Evolutionary conservation across 2,113 vertebrate genomes (phyloP), one percentile per base, ranked within the genome.

Genomic region (Anser brachyrhynchus): DNA sequence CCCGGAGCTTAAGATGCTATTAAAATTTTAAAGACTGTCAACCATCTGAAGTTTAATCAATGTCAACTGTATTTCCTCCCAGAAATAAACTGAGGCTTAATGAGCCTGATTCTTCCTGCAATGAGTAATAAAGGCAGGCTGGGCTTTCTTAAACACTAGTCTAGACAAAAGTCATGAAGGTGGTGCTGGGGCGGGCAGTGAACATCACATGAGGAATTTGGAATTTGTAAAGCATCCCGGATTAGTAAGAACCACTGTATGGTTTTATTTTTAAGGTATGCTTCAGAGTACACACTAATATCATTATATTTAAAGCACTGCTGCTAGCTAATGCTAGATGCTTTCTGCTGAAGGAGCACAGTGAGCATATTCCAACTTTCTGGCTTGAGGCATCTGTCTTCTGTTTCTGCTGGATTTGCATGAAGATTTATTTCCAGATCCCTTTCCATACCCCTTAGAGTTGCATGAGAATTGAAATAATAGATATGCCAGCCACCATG

Each of bases 11-110:
- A 79, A 74, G 73, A 66, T 84, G 61, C 70, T 82, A 22, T 87
- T 92, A 75, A 89, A 75, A 84, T 77, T 87, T 87, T 84, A 26
- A 69, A 86, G 62, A 57, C 35, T 87, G 58, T 92, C 83, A 93
- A 5, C 52, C 39, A 46, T 61, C 49, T 95, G 54, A 92, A 89
- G 49, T 89, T 81, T 66, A 87, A 79, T 78, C 5, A 0, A 59
- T 72, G 35, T 84, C 78, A 84, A 29, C 64, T 90, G 13, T 65
- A 35, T 90, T 94, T 90, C 20, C 17, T 15, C 4, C 3, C n/a
- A 82, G 58, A 75, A 90, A 79, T 65, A 72, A 86, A 72, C 22
- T 33, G 25, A 33, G 59, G 9, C 33, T 82, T 73, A 57, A 76
- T 84, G 61, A 65, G 43, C 49, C 57, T 44, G 31, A 54, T 85